Evolutionary conservation across 2,113 vertebrate species (phyloP).

Genomic region (Prochilodus magdalenae): DNA sequence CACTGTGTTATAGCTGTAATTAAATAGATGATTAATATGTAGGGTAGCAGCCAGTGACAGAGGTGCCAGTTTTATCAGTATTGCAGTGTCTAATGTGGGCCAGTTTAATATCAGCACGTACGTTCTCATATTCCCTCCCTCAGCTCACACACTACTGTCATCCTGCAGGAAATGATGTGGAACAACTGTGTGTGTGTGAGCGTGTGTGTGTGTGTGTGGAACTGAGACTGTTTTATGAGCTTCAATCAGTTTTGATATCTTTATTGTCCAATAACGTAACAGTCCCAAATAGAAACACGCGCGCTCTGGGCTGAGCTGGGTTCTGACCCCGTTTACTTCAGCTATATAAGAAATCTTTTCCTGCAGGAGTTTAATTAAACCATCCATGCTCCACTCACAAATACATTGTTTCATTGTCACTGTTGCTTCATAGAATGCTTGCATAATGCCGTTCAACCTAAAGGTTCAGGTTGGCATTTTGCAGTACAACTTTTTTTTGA

Average conservation of each 20-base stretch:
- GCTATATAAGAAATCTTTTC: no score
- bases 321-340: no score
- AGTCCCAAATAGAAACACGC: neutral
- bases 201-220: neutral
- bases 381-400: no score
- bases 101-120: conserved; percentile 7
- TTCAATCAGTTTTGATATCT: conserved; percentile 17
- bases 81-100: conserved; percentile 18
- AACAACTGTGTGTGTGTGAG: conserved; percentile 5
- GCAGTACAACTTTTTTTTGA: no score
- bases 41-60: conserved; percentile 33
- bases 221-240: neutral
- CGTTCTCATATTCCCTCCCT: conserved; percentile 1
- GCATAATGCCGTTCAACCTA: no score
- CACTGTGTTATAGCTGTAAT: conserved; percentile 48
- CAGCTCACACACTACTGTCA: conserved; percentile 14
- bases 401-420: no score
- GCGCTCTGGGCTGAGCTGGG: no score
- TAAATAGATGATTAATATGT: conserved; percentile 54
- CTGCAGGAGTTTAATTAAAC: no score
- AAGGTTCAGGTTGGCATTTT: no score
- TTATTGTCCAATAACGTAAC: conserved; percentile 16
- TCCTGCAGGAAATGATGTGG: conserved; percentile 17
- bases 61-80: conserved; percentile 41
- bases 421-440: no score